Conservation (phyloP, 1,140 invertebrate genomes). For the Drosophila sucinea region DNA sequence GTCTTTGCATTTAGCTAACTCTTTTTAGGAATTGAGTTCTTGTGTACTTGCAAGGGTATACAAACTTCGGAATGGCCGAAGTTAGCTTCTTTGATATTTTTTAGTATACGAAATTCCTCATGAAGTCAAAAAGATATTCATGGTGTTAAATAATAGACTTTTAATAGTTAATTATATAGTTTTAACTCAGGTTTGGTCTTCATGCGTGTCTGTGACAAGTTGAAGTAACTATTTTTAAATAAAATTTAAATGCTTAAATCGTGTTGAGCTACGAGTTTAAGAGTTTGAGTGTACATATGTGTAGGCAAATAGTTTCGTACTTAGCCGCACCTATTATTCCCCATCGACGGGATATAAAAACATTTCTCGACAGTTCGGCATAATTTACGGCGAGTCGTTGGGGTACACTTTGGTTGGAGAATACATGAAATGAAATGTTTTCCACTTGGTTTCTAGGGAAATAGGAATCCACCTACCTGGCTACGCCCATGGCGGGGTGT, state of each 20-base stretch:
- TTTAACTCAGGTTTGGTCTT: no score
- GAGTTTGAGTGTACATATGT: not conserved
- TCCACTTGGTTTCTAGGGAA: not conserved
- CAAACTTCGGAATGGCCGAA: no score
- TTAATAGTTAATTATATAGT: no score
- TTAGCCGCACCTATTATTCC: not conserved
- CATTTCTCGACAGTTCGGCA: not conserved
- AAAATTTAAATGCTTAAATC: not conserved
- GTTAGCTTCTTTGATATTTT: no score
- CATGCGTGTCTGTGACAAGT: no score
- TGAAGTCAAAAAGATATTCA: no score
- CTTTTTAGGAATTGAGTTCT: no score
- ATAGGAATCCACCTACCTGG: not conserved
- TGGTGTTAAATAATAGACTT: no score
- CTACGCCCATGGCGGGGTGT: not conserved
- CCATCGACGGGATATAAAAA: not conserved
- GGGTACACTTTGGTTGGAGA: conserved; percentile 1
- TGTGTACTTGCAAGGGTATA: no score
- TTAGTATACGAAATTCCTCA: no score
- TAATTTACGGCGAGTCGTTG: not conserved
- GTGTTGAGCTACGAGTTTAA: not conserved
- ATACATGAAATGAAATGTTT: conserved; percentile 12
- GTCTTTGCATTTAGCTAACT: no score
- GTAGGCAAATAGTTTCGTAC: not conserved
- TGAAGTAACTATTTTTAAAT: not conserved